Evolutionary conservation across 1,140 invertebrate genomes (phyloP).

Genomic region (Atta colombica): DNA sequence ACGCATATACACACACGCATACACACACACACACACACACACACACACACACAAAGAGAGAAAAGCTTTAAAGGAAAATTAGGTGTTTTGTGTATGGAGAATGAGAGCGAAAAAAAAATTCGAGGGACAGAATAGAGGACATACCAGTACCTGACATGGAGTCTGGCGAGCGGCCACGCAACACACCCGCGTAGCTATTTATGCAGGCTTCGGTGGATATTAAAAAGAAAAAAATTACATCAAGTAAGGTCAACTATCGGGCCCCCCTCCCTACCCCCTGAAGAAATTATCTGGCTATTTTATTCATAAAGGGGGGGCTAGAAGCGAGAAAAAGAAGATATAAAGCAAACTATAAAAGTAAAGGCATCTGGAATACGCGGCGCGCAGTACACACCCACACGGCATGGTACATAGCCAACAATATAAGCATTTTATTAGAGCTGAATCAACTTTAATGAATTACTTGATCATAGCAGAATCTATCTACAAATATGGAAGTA

Average conservation of each 20-base stretch:
- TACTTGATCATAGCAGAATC: background rate
- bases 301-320: constrained; percentile 63
- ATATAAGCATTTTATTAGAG: constrained; percentile 31
- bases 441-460: constrained; percentile 6
- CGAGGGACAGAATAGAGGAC: constrained; percentile 82
- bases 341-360: constrained; percentile 61
- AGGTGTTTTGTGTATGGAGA: constrained; percentile 50
- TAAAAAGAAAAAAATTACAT: constrained; percentile 86
- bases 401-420: constrained; percentile 4
- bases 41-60: background rate
- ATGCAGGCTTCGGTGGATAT: constrained; percentile 87
- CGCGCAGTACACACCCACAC: constrained; percentile 12
- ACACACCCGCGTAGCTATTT: constrained; percentile 92
- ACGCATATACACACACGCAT: background rate
- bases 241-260: constrained; percentile 82
- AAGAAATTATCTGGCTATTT: constrained; percentile 69
- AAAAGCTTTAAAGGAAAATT: constrained; percentile 35
- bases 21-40: background rate
- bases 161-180: constrained; percentile 90
- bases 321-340: constrained; percentile 71
- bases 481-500: constrained; percentile 29
- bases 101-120: constrained; percentile 72
- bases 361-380: constrained; percentile 34
- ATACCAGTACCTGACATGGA: constrained; percentile 92
- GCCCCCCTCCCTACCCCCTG: constrained; percentile 67